phyloP scores from a whole-genome alignment of 2,113 vertebrate genomes.

The Archilochus colubris region DNA sequence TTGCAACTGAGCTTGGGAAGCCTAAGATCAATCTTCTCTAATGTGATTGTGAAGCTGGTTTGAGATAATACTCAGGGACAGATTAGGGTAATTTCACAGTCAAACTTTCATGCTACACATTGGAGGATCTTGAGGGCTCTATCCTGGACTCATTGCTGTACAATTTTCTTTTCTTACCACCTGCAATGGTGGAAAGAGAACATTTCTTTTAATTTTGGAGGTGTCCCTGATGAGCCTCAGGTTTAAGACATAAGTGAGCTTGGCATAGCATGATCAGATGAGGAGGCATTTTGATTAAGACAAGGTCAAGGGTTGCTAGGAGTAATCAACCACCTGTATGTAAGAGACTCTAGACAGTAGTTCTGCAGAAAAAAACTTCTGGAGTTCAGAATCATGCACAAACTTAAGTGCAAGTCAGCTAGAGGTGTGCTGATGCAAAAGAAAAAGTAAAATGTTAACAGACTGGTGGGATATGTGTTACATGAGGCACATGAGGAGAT shows the following conservation, averaged over 20 bases:
- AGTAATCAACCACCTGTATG: not conserved
- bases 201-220: not conserved
- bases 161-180: not conserved
- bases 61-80: not conserved
- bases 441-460: not conserved
- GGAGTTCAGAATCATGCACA: not conserved
- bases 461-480: not conserved
- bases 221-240: not conserved
- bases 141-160: not conserved
- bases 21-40: not conserved
- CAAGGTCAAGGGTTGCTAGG: not conserved
- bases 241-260: not conserved
- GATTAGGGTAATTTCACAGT: not conserved
- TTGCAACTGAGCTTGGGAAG: not conserved
- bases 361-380: not conserved
- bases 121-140: not conserved
- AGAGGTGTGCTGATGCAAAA: not conserved
- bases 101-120: not conserved
- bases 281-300: not conserved
- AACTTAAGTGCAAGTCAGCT: not conserved
- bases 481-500: not conserved
- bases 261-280: not conserved
- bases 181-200: not conserved
- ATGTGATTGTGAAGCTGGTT: not conserved
- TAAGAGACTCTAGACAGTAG: not conserved